phyloP scores from a whole-genome alignment of 2,797 vertebrate genomes.

The Ciconia nigra region DNA sequence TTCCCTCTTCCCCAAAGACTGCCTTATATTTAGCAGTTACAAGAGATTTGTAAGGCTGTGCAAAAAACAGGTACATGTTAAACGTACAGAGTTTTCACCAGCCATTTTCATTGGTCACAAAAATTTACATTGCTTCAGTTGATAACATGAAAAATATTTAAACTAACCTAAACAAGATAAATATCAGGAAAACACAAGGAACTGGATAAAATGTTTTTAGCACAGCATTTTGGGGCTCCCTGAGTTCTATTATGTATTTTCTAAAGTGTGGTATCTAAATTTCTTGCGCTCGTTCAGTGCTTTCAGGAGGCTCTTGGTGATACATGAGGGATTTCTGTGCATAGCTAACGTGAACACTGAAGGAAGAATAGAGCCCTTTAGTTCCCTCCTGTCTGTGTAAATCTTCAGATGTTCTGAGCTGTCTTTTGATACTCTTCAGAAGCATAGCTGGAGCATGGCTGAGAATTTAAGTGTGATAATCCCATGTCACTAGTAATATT shows the following conservation, averaged over 20 bases:
- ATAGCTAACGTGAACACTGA: background rate
- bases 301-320: background rate
- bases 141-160: background rate
- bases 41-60: background rate
- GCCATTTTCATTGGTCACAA: background rate
- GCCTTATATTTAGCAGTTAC: background rate
- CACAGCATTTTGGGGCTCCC: background rate
- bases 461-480: slow-evolving; percentile 40
- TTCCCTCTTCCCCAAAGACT: background rate
- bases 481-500: slow-evolving; percentile 18
- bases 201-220: background rate
- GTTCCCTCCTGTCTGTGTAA: background rate
- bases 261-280: background rate
- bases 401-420: slow-evolving; percentile 28
- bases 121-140: background rate
- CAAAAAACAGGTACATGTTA: background rate
- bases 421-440: slow-evolving; percentile 16
- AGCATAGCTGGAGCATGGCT: background rate
- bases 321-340: background rate
- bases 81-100: background rate
- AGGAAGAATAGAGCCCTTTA: background rate
- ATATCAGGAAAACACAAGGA: background rate
- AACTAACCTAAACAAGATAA: background rate
- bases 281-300: background rate
- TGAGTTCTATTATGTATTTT: background rate